Conservation (phyloP, 1,140 invertebrate species). For the Brachionus calyciflorus region DNA sequence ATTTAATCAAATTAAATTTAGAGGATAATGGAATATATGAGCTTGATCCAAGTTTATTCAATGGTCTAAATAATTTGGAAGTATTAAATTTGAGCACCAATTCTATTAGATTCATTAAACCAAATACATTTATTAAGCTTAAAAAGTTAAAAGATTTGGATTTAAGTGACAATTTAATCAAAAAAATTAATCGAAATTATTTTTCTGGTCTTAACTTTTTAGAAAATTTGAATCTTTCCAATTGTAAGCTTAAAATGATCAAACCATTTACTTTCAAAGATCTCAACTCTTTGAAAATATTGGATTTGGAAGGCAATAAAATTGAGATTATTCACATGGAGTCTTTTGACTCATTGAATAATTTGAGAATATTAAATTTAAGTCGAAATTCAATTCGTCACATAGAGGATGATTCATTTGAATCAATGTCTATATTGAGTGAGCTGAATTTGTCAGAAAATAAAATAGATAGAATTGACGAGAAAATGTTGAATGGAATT, state of each 20-base stretch:
- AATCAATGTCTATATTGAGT: not conserved
- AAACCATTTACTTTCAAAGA: conserved; percentile 18
- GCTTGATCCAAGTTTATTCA: not conserved
- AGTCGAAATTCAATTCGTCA: conserved; percentile 17
- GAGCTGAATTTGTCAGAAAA: not conserved
- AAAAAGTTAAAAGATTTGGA: not conserved
- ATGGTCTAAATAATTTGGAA: not conserved
- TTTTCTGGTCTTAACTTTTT: not conserved
- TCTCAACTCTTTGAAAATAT: not conserved
- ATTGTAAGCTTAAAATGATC: conserved; percentile 11
- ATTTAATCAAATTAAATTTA: not conserved
- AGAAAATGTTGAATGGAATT: not conserved
- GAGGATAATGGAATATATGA: not conserved
- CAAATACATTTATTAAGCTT: conserved; percentile 3
- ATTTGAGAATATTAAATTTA: not conserved
- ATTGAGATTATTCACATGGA: not conserved
- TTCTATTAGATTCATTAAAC: not conserved
- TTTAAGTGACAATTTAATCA: conserved; percentile 10
- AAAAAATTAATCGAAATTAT: conserved; percentile 9
- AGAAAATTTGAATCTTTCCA: not conserved
- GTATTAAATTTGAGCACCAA: not conserved
- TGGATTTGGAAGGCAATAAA: not conserved
- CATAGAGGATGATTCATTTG: not conserved
- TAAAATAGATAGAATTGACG: conserved; percentile 6
- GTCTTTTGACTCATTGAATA: not conserved